These are phyloP conservation scores for Astur gentilis DNA, from an alignment of 2,113 vertebrate genomes.

Conservation along the genomic window DNA sequence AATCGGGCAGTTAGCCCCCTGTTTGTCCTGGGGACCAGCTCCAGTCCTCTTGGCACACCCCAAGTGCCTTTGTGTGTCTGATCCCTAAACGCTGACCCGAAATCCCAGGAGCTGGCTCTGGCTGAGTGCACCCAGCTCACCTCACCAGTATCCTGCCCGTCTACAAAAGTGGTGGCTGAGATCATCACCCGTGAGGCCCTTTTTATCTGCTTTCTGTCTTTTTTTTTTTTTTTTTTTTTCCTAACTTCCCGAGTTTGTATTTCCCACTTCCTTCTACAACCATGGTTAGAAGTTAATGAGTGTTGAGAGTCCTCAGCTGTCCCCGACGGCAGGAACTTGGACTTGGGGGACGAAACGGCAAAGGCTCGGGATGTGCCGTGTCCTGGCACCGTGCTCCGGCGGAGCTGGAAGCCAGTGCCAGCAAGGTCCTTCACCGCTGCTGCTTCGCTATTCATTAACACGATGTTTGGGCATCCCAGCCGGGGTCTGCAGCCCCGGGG, in stretches of 20 bases:
- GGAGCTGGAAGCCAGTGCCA: not conserved
- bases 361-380: not conserved
- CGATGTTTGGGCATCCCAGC: rapidly evolving
- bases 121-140: rapidly evolving
- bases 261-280: not conserved
- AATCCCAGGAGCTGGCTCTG: not conserved
- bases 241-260: not conserved
- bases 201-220: not conserved
- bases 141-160: not conserved
- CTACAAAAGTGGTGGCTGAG: not conserved
- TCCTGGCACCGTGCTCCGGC: not conserved
- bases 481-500: not conserved
- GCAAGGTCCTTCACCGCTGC: not conserved
- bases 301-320: not conserved
- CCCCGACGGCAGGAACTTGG: not conserved
- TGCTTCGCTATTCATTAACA: not conserved
- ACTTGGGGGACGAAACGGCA: not conserved
- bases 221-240: not conserved
- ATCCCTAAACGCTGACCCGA: not conserved
- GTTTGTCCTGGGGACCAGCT: not conserved
- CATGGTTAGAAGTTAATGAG: not conserved
- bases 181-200: not conserved
- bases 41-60: not conserved
- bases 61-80: not conserved
- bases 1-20: not conserved